Evolutionary conservation across 2,113 vertebrate species (phyloP).

Genomic region (Neoarius graeffei): DNA sequence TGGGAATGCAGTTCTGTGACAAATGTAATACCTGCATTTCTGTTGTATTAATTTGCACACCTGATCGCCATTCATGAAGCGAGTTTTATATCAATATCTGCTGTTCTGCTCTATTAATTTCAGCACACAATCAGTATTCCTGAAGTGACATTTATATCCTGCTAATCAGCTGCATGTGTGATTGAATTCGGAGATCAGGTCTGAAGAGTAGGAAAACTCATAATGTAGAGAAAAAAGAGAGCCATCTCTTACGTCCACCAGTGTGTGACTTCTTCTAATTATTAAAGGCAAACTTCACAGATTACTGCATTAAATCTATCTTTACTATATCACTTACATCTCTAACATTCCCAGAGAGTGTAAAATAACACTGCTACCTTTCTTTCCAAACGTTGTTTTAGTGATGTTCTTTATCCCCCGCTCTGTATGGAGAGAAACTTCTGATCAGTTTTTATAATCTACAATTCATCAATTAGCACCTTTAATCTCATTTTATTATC

Average conservation of each 20-base stretch:
- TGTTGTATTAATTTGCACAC: not conserved
- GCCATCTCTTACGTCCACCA: not conserved
- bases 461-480: not conserved
- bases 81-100: not conserved
- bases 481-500: not conserved
- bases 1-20: no score
- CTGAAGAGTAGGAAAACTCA: not conserved
- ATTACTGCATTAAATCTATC: not conserved
- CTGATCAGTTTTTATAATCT: not conserved
- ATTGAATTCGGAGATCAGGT: not conserved
- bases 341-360: not conserved
- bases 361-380: slow-evolving; percentile 42
- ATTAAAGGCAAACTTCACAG: not conserved
- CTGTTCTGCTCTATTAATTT: not conserved
- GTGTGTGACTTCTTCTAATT: not conserved
- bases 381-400: slow-evolving; percentile 50
- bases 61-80: not conserved
- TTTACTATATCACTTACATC: not conserved
- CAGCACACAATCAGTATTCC: not conserved
- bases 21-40: not conserved
- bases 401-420: slow-evolving; percentile 49
- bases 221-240: not conserved
- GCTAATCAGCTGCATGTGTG: not conserved
- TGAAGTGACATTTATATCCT: not conserved
- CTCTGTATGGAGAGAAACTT: slow-evolving; percentile 20